Percentiles rank a stretch among this genome's conserved stretches.
Conservation (phyloP, 2,888 invertebrate genomes). For the Crossocerus cetratus region DNA sequence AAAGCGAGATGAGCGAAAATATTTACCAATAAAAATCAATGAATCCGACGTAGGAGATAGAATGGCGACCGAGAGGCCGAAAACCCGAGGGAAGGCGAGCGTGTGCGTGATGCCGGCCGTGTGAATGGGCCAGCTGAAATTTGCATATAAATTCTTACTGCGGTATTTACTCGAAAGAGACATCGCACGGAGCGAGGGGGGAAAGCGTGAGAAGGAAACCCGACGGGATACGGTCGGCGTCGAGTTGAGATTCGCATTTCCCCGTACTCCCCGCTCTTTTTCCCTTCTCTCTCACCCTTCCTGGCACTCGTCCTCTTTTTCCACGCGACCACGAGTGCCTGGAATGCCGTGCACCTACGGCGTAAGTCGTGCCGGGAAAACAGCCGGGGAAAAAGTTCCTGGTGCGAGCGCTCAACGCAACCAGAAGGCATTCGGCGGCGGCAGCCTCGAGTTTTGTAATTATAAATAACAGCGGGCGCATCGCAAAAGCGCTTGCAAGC, state of each 20-base stretch:
- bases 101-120: conserved; percentile 9
- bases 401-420: background rate
- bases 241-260: background rate
- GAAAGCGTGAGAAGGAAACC: background rate
- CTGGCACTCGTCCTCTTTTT: background rate
- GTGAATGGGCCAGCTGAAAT: conserved; percentile 28
- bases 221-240: background rate
- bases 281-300: conserved; percentile 2
- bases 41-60: background rate
- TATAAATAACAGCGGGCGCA: background rate
- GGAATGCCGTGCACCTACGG: background rate
- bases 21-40: conserved; percentile 32
- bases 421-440: background rate
- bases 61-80: background rate
- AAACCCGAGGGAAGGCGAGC: background rate
- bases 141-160: conserved; percentile 36
- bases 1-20: background rate
- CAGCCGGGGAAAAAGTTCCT: background rate
- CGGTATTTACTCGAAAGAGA: conserved; percentile 32
- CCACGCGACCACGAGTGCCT: conserved; percentile 4
- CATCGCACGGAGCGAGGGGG: conserved; percentile 9
- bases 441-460: conserved; percentile 12
- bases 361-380: background rate
- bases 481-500: background rate
- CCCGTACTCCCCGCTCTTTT: background rate